A percentile compares a stretch with the other conserved stretches of the same genome.
Evolutionary conservation across 1,140 invertebrate genomes (phyloP).

Genomic region (Subanguina moxae): DNA sequence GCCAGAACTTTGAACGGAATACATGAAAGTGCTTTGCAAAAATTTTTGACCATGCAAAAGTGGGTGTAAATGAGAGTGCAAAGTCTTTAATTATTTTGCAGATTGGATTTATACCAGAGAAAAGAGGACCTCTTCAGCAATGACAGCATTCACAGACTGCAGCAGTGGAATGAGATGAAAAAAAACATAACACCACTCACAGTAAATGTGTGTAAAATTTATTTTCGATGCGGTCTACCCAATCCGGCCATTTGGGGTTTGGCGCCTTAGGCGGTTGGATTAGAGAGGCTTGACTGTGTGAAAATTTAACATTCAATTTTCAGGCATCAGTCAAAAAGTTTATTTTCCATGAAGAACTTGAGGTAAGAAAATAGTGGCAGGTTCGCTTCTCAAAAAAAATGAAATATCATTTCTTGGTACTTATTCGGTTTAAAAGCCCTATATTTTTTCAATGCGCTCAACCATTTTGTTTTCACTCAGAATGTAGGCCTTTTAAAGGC

Average conservation of each 20-base stretch:
- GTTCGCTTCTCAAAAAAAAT: no score
- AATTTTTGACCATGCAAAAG: conserved; percentile 38
- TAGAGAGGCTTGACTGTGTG: no score
- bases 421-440: no score
- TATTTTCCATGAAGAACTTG: conserved; percentile 42
- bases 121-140: conserved; percentile 31
- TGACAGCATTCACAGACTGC: conserved; percentile 17
- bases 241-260: no score
- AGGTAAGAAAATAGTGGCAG: no score
- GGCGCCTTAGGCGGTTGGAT: no score
- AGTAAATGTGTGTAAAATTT: conserved; percentile 9
- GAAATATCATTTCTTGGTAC: no score
- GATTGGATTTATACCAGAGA: conserved; percentile 36
- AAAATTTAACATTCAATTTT: no score
- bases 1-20: conserved; percentile 29
- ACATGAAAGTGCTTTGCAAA: conserved; percentile 35
- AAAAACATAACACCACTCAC: neutral
- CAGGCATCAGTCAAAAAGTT: conserved; percentile 30
- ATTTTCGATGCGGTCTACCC: neutral
- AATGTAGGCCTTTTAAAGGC: no score
- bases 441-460: no score
- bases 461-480: no score
- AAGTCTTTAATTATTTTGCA: conserved; percentile 12
- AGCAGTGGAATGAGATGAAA: conserved; percentile 38
- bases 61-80: conserved; percentile 16